Evolutionary conservation across 1,140 invertebrate genomes (phyloP), one percentile per base, ranked within the genome.

Genomic region (Drosophila pectinifera): DNA sequence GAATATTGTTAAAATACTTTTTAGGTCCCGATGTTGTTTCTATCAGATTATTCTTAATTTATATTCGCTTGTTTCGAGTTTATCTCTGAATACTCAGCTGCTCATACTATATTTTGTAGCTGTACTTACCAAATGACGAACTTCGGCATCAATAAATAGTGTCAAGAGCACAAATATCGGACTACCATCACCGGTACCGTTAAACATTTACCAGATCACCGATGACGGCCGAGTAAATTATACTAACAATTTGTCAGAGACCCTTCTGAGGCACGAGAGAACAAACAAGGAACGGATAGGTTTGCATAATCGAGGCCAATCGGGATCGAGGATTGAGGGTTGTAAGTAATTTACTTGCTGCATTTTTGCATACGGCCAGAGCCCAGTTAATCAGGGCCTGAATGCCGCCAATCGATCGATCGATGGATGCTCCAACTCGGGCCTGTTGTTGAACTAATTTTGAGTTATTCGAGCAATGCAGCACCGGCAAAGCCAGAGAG

Each of bases 371-470:
- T 75, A 75, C 48, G 58, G 14, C 3, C 45, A 54, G 39, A 31
- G 24, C 51, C 18, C 58, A 72, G 79, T 78, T 83, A 79, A 84
- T 84, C 80, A 84, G 78, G 61, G 36, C 43, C 54, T 11, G 64
- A 77, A 79, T 84, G 73, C 73, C 77, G 73, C 69, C 42, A 46
- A 83, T 83, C 70, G 73, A 76, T 67, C 72, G 72, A 83, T 76
- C 82, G 70, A 83, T 78, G 48, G 28, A 14, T 20, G 48, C 26
- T 14, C 28, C 28, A 28, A 14, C 48, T 34, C 11, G 0, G 16
- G 11, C 22, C 43, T 38, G 49, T 61, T 58, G 70, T 38, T 89
- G 84, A 77, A 88, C 84, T 89, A 89, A 89, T 88, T 88, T 88
- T 80, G 68, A 88, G 77, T 73, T 83, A 88, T 88, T 78, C 62